A percentile compares a stretch with the other conserved stretches of the same genome.
phyloP scores from a whole-genome alignment of 1,140 invertebrate species.

The Steinernema khuongi region DNA sequence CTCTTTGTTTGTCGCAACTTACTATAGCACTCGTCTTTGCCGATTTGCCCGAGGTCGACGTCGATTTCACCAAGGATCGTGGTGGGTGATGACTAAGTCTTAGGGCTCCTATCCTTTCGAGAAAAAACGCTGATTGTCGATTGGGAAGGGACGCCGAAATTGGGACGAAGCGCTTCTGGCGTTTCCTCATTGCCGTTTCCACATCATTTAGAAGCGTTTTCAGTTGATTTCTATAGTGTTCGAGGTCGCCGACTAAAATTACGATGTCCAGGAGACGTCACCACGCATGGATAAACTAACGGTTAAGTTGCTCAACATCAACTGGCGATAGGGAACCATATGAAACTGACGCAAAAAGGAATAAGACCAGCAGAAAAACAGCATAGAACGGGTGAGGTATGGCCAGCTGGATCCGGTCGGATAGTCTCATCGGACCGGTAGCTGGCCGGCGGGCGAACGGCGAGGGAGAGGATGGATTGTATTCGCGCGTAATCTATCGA shows the following conservation, averaged over 20 bases:
- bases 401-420: slow-evolving; percentile 6
- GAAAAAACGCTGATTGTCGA: slow-evolving; percentile 40
- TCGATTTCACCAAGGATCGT: slow-evolving; percentile 1
- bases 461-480: neutral
- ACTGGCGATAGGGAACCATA: neutral
- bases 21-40: neutral
- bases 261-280: neutral
- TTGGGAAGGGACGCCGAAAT: slow-evolving; percentile 45
- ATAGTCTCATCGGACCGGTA: neutral
- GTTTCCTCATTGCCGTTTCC: neutral
- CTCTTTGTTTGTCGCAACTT: slow-evolving; percentile 12
- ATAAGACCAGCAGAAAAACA: neutral
- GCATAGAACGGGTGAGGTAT: neutral
- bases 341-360: neutral
- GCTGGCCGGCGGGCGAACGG: slow-evolving; percentile 1
- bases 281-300: neutral
- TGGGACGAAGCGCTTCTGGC: slow-evolving; percentile 18
- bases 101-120: slow-evolving; percentile 40
- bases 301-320: neutral
- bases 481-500: neutral
- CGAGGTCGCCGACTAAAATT: slow-evolving; percentile 11
- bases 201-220: neutral
- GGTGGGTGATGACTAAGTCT: slow-evolving; percentile 28
- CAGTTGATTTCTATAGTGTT: slow-evolving; percentile 6
- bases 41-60: slow-evolving; percentile 11